Evolutionary conservation across 1,140 invertebrate species (phyloP), one percentile per base, ranked within the genome.

Genomic region (Coelopa frigida): DNA sequence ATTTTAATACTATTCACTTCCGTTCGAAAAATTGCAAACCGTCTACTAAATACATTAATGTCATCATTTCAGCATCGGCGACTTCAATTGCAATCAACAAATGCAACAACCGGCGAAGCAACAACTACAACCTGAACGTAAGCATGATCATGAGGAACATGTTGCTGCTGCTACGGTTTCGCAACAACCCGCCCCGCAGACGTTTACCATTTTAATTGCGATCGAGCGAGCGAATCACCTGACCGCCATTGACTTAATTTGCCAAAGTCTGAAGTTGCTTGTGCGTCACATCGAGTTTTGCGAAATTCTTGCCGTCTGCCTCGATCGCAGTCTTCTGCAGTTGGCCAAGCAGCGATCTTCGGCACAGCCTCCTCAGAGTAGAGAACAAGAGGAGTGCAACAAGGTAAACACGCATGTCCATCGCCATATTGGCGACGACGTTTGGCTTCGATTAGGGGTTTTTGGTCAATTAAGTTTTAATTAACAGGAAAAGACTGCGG

Each of bases 231-330:
- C 63, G 51, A 58, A 60, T 51, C 59, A 68, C 55, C 64, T 68
- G 56, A 62, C 58, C 59, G 64, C 64, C 58, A 64, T 68, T 59
- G 64, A 68, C 56, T 67, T 68, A 64, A 67, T 68, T 67, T 68
- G 59, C 64, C 65, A 67, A 62, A 68, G 64, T 59, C 59, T 68
- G 46, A 59, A 61, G 51, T 56, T 68, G 46, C 53, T 68, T 50
- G 58, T 51, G 54, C 59, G 67, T 49, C 64, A 68, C 53, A 61
- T 68, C 62, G 59, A 56, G 50, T 58, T 61, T 61, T 64, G 63
- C 54, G 63, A 67, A 64, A 67, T 67, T 55, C 56, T 67, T 53
- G 63, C 55, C 38, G 51, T 67, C 59, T 67, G 63, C 44, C 51
- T 56, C 50, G 63, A 67, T 48, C 53, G 54, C 24, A 55, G 59